Percentiles rank a stretch among this genome's conserved stretches.
These are phyloP conservation scores for Lepus oiostolus DNA, from an alignment of 2,797 vertebrate genomes.

Conservation along the genomic window DNA sequence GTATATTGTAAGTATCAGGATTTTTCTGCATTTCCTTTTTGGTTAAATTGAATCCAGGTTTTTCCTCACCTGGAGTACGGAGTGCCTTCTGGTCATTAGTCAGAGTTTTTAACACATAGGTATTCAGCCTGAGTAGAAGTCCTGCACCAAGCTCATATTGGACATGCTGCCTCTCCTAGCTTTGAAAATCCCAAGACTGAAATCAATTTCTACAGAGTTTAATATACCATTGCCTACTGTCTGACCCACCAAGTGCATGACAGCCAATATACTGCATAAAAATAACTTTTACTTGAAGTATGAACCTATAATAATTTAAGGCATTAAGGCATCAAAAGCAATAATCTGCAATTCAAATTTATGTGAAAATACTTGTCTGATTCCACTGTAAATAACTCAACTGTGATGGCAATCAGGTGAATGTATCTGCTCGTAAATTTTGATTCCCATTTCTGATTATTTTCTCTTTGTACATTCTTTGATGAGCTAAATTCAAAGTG, in stretches of 20 bases:
- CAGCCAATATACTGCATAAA: neutral
- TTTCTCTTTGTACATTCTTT: constrained; percentile 4
- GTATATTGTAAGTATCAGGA: neutral
- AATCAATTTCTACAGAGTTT: neutral
- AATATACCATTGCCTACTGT: neutral
- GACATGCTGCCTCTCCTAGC: neutral
- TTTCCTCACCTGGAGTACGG: neutral
- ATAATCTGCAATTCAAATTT: constrained; percentile 59
- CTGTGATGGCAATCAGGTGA: neutral
- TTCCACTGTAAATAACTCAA: neutral
- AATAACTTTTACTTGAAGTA: constrained; percentile 30
- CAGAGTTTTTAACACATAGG: neutral
- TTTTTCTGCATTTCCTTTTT: constrained; percentile 11
- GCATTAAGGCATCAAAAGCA: neutral
- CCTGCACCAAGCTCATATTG: neutral
- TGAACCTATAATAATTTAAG: constrained; percentile 36
- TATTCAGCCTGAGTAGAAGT: neutral
- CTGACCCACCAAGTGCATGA: neutral
- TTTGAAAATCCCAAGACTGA: constrained; percentile 34
- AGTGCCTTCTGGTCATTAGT: neutral
- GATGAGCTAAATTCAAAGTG: constrained; percentile 39
- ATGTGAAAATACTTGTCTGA: neutral
- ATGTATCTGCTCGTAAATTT: neutral
- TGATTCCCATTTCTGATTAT: neutral
- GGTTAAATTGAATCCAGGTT: neutral